These are phyloP conservation scores for Hippopotamus amphibius DNA, from an alignment of 2,113 vertebrate genomes.

Conservation along the genomic window DNA sequence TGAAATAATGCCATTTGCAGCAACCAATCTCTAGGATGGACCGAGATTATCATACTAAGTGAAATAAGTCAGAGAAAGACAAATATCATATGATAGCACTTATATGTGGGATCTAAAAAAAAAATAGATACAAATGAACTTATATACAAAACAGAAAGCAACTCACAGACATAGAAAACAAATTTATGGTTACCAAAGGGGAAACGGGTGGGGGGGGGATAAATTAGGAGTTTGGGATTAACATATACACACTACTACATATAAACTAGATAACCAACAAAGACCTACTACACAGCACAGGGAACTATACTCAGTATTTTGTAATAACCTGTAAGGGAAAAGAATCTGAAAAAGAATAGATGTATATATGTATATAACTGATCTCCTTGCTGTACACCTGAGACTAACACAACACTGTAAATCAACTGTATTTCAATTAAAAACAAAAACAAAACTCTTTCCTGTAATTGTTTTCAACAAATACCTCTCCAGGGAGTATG, in stretches of 20 bases:
- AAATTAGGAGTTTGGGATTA: background rate
- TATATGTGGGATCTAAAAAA: background rate
- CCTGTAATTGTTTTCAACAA: background rate
- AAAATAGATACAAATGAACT: background rate
- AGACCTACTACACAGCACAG: background rate
- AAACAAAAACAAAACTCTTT: background rate
- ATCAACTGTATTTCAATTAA: background rate
- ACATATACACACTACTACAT: background rate
- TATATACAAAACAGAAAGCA: background rate
- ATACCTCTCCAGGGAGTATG: background rate
- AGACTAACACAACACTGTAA: background rate
- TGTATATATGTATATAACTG: background rate
- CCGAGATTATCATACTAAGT: background rate
- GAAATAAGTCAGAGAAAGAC: background rate
- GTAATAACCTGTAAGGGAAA: background rate
- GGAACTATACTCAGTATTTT: background rate
- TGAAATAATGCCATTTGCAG: background rate
- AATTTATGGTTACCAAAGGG: background rate
- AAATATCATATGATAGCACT: background rate
- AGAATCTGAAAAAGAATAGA: background rate
- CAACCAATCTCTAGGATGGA: background rate
- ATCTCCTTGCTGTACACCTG: background rate
- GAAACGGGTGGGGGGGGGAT: background rate
- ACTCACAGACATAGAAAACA: background rate
- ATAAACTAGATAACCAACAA: background rate